Evolutionary conservation across 1,140 invertebrate species (phyloP), one percentile per base, ranked within the genome.

Genomic region (Drosophila mojavensis): DNA sequence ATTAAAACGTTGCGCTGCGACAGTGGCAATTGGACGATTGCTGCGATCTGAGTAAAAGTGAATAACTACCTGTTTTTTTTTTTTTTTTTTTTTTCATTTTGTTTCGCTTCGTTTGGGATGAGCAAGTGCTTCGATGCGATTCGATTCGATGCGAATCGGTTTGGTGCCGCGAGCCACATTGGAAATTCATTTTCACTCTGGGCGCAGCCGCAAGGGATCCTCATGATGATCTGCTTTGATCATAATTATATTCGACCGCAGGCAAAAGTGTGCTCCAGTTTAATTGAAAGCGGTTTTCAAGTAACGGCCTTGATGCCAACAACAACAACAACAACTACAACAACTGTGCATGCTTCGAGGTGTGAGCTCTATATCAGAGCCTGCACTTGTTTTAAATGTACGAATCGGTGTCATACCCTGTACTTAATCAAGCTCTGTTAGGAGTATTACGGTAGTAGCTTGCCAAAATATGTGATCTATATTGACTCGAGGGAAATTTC

Each of bases 231-330:
- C 48, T 63, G 33, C 10, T 24, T 70, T 56, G 51, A 61, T 50
- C 59, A 62, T 62, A 50, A 70, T 68, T 65, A 50, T 47, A 61
- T 55, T 45, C 64, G 84, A 89, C 84, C 84, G 85, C 84, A 84
- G 74, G 84, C 84, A 88, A 88, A 88, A 89, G 84, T 88, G 83
- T 88, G 84, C 84, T 82, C 84, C 84, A 88, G 75, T 88, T 88
- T 89, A 88, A 88, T 88, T 88, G 84, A 88, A 88, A 88, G 84
- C 78, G 84, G 84, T 89, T 89, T 86, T 78, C 54, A 67, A 58
- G 71, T 63, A 86, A 78, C 75, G 82, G 79, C 82, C 82, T 86
- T 86, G 82, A 39, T 59, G 53, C 45, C 58, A 60, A 60, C 58
- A 48, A 30, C 67, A 67, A 33, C 43, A 73, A 50, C 70, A 9